These are phyloP conservation scores for Ganaspis brasiliensis DNA, from an alignment of 2,888 invertebrate genomes.

Conservation along the genomic window DNA sequence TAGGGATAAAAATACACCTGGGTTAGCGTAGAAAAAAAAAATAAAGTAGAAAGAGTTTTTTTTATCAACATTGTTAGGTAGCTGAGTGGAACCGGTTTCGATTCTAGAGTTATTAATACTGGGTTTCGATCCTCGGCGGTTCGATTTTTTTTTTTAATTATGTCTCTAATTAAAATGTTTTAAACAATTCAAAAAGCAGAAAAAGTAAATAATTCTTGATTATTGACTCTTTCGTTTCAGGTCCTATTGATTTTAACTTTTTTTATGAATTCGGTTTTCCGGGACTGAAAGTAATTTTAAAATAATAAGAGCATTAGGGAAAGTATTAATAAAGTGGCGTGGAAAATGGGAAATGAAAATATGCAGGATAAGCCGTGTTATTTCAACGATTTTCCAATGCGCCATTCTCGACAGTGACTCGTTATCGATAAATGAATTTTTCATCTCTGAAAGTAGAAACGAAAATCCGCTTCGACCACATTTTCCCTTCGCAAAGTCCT, in stretches of 20 bases:
- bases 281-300: neutral
- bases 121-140: too few relatives aligned
- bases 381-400: constrained; percentile 24
- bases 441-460: constrained; percentile 18
- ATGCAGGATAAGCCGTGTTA: constrained; percentile 11
- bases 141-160: too few relatives aligned
- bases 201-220: too few relatives aligned
- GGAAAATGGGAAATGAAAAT: constrained; percentile 24
- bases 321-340: constrained; percentile 11
- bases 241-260: neutral
- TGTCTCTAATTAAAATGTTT: too few relatives aligned
- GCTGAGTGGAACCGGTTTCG: too few relatives aligned
- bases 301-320: neutral
- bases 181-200: too few relatives aligned
- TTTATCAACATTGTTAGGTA: too few relatives aligned
- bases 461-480: constrained; percentile 27
- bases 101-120: too few relatives aligned
- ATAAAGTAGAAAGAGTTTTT: too few relatives aligned
- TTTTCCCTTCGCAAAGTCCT: constrained; percentile 7
- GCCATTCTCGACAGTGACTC: neutral
- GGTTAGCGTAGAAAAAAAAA: too few relatives aligned
- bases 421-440: constrained; percentile 41
- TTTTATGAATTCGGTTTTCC: neutral
- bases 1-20: too few relatives aligned
- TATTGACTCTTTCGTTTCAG: too few relatives aligned